phyloP scores from a whole-genome alignment of 1,140 invertebrate genomes.

The Probaryconus sp. region DNA sequence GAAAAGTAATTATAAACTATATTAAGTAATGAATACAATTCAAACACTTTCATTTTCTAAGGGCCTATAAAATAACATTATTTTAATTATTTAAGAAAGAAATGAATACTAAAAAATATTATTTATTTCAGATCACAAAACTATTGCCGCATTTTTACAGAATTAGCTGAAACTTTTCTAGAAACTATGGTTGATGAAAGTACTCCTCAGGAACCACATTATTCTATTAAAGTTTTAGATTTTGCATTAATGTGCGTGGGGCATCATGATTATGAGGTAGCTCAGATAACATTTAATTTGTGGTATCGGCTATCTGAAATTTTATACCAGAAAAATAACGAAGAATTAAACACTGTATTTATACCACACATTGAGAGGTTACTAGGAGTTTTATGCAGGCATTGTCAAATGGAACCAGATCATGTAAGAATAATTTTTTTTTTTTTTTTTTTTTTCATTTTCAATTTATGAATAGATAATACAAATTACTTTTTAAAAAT shows the following conservation, averaged over 20 bases:
- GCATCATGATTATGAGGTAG: constrained; percentile 98
- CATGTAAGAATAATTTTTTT: constrained; percentile 81
- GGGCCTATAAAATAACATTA: background rate
- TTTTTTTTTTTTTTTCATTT: constrained; percentile 15
- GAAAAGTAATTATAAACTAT: constrained; percentile 82
- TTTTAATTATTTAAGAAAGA: too few relatives aligned
- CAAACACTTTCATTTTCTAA: constrained; percentile 2
- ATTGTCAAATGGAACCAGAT: constrained; percentile 94
- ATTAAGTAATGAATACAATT: constrained; percentile 10
- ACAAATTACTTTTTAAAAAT: constrained; percentile 1
- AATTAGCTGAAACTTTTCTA: constrained; percentile 94
- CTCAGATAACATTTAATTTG: constrained; percentile 97
- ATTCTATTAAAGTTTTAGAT: constrained; percentile 92
- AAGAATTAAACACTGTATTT: constrained; percentile 88
- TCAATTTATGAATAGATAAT: constrained; percentile 3
- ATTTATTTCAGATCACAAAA: constrained; percentile 85
- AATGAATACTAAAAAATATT: background rate
- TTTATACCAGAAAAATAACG: constrained; percentile 91
- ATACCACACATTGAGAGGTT: constrained; percentile 94
- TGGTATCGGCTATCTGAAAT: constrained; percentile 98
- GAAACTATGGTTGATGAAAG: constrained; percentile 84
- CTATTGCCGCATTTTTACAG: constrained; percentile 96
- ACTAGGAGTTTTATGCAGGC: constrained; percentile 89
- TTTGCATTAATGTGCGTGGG: constrained; percentile 94
- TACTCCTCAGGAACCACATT: constrained; percentile 81